Conservation (phyloP, 2,888 invertebrate genomes). For the Scaptomyza flava region DNA sequence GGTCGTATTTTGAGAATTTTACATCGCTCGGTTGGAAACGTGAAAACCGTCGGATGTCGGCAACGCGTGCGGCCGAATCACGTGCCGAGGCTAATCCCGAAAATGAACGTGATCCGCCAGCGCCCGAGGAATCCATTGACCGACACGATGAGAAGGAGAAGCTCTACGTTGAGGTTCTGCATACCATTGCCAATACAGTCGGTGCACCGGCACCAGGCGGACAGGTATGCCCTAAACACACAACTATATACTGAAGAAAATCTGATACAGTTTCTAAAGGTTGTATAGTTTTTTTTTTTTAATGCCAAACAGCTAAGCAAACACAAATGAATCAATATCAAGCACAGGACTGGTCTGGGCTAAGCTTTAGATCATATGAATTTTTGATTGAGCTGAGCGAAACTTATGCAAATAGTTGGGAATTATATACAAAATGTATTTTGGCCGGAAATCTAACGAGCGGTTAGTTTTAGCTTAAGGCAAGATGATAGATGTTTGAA, state of each 20-base stretch:
- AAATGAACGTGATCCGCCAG: slow-evolving; percentile 83
- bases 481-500: slow-evolving; percentile 60
- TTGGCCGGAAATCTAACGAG: slow-evolving; percentile 52
- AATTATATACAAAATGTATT: slow-evolving; percentile 59
- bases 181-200: slow-evolving; percentile 97
- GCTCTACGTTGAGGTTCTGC: slow-evolving; percentile 95
- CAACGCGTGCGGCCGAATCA: slow-evolving; percentile 90
- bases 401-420: slow-evolving; percentile 72
- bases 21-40: slow-evolving; percentile 96
- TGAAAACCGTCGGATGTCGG: slow-evolving; percentile 93
- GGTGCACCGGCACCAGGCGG: slow-evolving; percentile 91
- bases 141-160: slow-evolving; percentile 87
- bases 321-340: slow-evolving; percentile 54
- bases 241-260: background rate
- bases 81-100: slow-evolving; percentile 89
- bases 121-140: slow-evolving; percentile 82
- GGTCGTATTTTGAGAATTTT: slow-evolving; percentile 97
- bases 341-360: background rate
- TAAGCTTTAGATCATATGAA: slow-evolving; percentile 48
- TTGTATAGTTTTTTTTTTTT: too few species aligned
- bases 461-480: slow-evolving; percentile 22
- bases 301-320: background rate
- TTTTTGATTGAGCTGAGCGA: slow-evolving; percentile 56
- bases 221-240: slow-evolving; percentile 82
- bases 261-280: background rate